Conservation (phyloP, 2,113 vertebrate species). For the Dermatemys mawii region DNA sequence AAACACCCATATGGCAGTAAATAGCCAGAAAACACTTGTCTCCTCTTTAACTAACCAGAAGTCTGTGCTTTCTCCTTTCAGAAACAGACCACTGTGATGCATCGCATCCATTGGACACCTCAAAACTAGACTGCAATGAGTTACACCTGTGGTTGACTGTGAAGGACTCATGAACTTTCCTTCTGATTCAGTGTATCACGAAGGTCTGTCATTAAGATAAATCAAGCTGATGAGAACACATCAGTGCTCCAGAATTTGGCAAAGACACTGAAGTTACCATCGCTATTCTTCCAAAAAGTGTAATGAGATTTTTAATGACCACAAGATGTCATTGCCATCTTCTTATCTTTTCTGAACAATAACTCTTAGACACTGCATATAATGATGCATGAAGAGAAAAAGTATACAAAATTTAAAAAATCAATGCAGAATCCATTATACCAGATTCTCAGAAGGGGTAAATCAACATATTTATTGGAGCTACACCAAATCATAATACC, state of each 20-base stretch:
- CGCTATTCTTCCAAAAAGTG: not conserved
- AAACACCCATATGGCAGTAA: not conserved
- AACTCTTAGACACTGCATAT: not conserved
- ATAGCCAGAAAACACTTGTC: not conserved
- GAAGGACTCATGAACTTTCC: not conserved
- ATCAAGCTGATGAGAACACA: not conserved
- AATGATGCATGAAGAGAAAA: not conserved
- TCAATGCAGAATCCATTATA: not conserved
- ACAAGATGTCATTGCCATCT: not conserved
- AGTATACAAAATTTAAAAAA: not conserved
- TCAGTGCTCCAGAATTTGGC: not conserved
- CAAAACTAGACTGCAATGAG: not conserved
- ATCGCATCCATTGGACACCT: not conserved
- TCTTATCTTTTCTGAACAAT: not conserved
- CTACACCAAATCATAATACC: not conserved
- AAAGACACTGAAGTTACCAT: not conserved
- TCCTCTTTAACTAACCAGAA: not conserved
- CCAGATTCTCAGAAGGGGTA: not conserved
- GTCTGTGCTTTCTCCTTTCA: not conserved
- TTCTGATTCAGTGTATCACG: not conserved
- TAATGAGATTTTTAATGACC: not conserved
- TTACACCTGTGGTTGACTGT: not conserved
- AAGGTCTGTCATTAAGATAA: not conserved
- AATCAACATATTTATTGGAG: not conserved
- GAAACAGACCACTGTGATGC: rapidly evolving